These are phyloP conservation scores for Melanostoma scalare DNA, from an alignment of 2,888 invertebrate species.

Conservation along the genomic window DNA sequence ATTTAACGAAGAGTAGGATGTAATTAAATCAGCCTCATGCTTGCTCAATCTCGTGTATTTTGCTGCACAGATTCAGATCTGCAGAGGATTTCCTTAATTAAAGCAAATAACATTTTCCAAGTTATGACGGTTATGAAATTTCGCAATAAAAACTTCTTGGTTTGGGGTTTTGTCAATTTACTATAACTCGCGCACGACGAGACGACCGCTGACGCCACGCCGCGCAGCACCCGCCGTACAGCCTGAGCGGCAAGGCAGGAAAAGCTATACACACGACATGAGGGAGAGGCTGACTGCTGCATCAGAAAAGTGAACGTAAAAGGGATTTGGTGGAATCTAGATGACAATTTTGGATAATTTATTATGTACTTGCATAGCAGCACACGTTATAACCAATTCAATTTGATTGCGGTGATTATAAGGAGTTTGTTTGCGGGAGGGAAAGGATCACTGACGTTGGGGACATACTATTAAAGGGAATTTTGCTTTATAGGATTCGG, in stretches of 20 bases:
- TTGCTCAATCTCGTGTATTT: conserved; percentile 58
- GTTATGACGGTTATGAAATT: conserved; percentile 71
- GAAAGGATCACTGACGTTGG: conserved; percentile 19
- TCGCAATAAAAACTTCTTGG: conserved; percentile 68
- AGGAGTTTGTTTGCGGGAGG: conserved; percentile 9
- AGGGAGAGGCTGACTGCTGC: conserved; percentile 28
- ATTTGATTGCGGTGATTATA: conserved; percentile 69
- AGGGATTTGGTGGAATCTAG: conserved; percentile 48
- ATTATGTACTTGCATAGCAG: conserved; percentile 58
- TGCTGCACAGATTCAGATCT: conserved; percentile 60
- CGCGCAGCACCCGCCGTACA: too few relatives aligned
- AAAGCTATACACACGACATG: background rate
- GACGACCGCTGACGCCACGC: background rate
- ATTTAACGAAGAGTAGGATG: conserved; percentile 33
- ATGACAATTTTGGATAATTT: conserved; percentile 70
- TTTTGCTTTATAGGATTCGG: conserved; percentile 17
- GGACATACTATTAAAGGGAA: background rate
- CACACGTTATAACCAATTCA: conserved; percentile 65
- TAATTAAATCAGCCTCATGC: conserved; percentile 70
- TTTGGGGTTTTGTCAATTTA: conserved; percentile 47
- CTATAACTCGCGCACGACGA: background rate
- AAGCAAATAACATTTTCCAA: conserved; percentile 67
- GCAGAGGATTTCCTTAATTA: conserved; percentile 70
- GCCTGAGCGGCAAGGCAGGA: too few relatives aligned
- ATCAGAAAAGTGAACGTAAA: conserved; percentile 22